These are phyloP conservation scores for Papilio xuthus DNA, from an alignment of 1,140 invertebrate genomes.

Conservation along the genomic window DNA sequence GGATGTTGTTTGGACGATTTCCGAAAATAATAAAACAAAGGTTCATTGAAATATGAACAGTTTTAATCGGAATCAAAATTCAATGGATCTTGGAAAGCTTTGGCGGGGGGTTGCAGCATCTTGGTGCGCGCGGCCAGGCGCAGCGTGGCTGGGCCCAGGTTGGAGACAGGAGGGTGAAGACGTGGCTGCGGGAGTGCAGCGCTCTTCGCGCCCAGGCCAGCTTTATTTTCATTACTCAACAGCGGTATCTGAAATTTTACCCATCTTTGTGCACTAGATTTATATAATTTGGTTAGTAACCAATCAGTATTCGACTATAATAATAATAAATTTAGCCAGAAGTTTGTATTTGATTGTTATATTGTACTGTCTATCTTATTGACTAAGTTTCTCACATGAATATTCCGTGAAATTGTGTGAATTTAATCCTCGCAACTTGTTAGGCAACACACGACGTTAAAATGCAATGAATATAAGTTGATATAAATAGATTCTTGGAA, in stretches of 20 bases:
- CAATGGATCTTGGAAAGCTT: constrained; percentile 64
- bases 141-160: constrained; percentile 60
- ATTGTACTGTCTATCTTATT: too few relatives aligned
- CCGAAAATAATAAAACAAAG: not conserved
- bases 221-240: constrained; percentile 70
- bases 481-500: constrained; percentile 6
- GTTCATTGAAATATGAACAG: not conserved
- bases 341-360: too few relatives aligned
- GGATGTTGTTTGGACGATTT: not conserved
- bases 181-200: constrained; percentile 27
- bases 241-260: constrained; percentile 67
- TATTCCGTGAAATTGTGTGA: not conserved
- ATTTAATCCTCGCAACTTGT: not conserved
- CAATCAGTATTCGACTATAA: not conserved
- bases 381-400: too few relatives aligned
- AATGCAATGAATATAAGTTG: constrained; percentile 7
- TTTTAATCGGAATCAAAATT: constrained; percentile 62
- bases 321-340: too few relatives aligned
- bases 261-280: constrained; percentile 2
- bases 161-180: constrained; percentile 37
- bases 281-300: not conserved
- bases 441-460: not conserved
- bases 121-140: constrained; percentile 63
- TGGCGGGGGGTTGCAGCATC: constrained; percentile 71
- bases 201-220: constrained; percentile 62